A percentile compares a stretch with the other conserved stretches of the same genome.
phyloP scores from a whole-genome alignment of 2,113 vertebrate species.

The Henicopernis longicauda region DNA sequence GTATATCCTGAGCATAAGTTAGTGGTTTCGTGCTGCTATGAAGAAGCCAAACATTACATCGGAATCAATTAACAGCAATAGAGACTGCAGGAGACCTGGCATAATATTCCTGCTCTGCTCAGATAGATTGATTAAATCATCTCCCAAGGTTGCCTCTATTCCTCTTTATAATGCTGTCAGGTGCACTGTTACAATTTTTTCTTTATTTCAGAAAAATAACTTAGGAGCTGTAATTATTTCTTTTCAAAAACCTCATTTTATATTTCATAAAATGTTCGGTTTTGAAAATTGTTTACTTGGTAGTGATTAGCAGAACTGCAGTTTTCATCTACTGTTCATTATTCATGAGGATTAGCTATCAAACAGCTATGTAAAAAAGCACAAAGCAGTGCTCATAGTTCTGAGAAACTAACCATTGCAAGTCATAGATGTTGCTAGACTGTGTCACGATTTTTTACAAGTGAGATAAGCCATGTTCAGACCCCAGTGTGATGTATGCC shows the following conservation, averaged over 20 bases:
- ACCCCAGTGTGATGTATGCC: background rate
- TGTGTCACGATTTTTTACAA: background rate
- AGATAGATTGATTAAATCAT: background rate
- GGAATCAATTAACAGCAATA: background rate
- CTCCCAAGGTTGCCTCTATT: background rate
- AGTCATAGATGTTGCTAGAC: background rate
- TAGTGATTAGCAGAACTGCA: background rate
- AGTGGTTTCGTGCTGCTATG: background rate
- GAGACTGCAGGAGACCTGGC: background rate
- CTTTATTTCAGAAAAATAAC: background rate
- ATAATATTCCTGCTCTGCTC: background rate
- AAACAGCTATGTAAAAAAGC: background rate
- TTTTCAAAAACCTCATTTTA: background rate
- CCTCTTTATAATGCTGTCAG: background rate
- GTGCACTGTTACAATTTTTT: background rate
- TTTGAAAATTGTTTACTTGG: background rate
- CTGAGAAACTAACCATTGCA: background rate
- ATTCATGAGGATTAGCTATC: background rate
- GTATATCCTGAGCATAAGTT: background rate
- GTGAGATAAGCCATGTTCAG: background rate
- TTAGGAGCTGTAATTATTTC: background rate
- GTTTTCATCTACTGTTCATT: background rate
- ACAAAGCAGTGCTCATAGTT: background rate
- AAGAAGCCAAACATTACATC: background rate
- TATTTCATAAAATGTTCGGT: background rate